These are phyloP conservation scores for Luscinia megarhynchos DNA, from an alignment of 2,797 vertebrate species.

Conservation along the genomic window DNA sequence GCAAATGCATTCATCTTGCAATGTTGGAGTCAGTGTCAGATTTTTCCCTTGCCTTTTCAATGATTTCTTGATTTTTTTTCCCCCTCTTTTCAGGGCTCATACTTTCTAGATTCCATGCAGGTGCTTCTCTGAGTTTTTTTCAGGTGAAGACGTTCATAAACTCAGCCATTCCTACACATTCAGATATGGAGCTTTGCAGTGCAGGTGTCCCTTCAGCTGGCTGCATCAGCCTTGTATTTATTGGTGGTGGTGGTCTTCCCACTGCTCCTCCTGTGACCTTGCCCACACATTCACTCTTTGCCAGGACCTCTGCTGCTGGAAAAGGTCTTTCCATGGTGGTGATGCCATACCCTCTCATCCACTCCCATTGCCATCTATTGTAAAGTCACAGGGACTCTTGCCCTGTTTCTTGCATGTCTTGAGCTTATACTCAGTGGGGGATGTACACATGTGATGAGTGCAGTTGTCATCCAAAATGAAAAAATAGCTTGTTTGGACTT, in stretches of 20 bases:
- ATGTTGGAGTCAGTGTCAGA: neutral
- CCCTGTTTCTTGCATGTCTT: neutral
- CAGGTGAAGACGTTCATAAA: neutral
- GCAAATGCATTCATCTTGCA: neutral
- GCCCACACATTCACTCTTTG: accelerated
- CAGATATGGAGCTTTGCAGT: neutral
- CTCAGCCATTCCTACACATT: neutral
- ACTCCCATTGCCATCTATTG: accelerated
- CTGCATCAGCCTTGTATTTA: neutral
- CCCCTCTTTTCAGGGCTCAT: neutral
- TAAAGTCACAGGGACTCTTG: neutral
- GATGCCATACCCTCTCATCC: neutral
- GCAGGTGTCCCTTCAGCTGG: neutral
- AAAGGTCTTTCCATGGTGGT: neutral
- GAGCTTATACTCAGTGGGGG: neutral
- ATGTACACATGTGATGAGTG: neutral
- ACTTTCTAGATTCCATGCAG: neutral
- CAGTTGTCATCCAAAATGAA: neutral
- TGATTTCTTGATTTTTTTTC: neutral
- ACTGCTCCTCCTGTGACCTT: neutral
- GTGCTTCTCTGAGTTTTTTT: neutral
- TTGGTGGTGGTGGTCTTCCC: neutral
- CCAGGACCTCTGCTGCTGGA: neutral
- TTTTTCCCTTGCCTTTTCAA: neutral
- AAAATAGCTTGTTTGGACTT: neutral